Conservation (phyloP, 2,888 invertebrate species). For the Amphiduros pacificus region DNA sequence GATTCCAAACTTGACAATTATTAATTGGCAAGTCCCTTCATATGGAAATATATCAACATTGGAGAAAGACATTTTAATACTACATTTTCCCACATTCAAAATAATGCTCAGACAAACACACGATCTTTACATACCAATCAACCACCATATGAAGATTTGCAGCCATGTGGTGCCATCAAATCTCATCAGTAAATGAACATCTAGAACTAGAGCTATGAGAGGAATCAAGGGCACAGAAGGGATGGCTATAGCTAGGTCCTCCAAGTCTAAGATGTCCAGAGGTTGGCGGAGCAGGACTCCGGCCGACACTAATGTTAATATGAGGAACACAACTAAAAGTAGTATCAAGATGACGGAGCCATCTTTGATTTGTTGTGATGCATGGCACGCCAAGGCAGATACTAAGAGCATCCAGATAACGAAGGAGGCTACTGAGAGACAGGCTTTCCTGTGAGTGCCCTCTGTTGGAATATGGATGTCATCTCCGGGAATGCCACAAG, state of each 20-base stretch:
- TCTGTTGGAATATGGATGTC: constrained; percentile 2
- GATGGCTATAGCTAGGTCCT: not conserved
- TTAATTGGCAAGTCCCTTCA: too few species aligned
- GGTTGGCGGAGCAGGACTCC: not conserved
- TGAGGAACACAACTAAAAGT: not conserved
- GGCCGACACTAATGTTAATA: not conserved
- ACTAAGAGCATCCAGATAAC: not conserved
- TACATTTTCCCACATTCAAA: too few species aligned
- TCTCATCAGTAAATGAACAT: not conserved
- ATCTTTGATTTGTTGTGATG: not conserved
- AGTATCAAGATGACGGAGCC: not conserved
- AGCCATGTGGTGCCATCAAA: not conserved
- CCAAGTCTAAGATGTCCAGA: not conserved
- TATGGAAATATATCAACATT: too few species aligned
- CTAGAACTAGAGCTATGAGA: not conserved
- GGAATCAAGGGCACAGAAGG: not conserved
- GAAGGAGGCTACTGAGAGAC: not conserved
- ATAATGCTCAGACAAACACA: too few species aligned
- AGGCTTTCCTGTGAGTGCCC: not conserved
- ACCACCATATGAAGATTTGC: not conserved
- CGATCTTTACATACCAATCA: not conserved
- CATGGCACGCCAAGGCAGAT: not conserved
- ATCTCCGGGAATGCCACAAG: not conserved
- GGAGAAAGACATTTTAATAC: too few species aligned
- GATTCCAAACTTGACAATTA: too few species aligned